A percentile compares a stretch with the other conserved stretches of the same genome.
phyloP scores from a whole-genome alignment of 2,888 invertebrate genomes.

The Ashinkailepas kermadecensis region DNA sequence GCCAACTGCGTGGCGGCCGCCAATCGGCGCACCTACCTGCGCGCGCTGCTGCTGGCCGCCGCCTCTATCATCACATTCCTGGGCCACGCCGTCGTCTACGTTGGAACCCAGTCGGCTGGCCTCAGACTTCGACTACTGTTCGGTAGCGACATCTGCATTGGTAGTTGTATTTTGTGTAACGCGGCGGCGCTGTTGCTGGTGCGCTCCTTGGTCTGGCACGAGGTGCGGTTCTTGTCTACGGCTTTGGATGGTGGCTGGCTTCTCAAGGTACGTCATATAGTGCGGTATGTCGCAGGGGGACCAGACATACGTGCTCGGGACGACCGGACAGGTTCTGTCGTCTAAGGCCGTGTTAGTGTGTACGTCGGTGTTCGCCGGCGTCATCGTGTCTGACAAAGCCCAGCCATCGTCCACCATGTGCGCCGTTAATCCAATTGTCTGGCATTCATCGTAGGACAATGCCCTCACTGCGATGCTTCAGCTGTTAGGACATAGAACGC shows the following conservation, averaged over 20 bases:
- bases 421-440: too few species aligned
- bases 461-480: too few species aligned
- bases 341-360: too few species aligned
- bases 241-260: neutral
- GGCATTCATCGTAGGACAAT: too few species aligned
- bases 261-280: neutral
- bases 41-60: neutral
- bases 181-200: slow-evolving; percentile 12
- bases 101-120: neutral
- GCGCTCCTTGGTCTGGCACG: neutral
- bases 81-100: neutral
- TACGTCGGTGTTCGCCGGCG: too few species aligned
- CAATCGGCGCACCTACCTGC: neutral
- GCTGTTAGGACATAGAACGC: too few species aligned
- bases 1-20: neutral
- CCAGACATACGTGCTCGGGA: too few species aligned
- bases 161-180: too few species aligned
- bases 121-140: neutral
- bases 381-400: too few species aligned
- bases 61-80: neutral
- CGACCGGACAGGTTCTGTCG: too few species aligned
- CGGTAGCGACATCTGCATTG: neutral
- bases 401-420: too few species aligned
- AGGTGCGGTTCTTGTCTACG: neutral
- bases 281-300: neutral